phyloP scores from a whole-genome alignment of 2,888 invertebrate species.

The Diploptera punctata region DNA sequence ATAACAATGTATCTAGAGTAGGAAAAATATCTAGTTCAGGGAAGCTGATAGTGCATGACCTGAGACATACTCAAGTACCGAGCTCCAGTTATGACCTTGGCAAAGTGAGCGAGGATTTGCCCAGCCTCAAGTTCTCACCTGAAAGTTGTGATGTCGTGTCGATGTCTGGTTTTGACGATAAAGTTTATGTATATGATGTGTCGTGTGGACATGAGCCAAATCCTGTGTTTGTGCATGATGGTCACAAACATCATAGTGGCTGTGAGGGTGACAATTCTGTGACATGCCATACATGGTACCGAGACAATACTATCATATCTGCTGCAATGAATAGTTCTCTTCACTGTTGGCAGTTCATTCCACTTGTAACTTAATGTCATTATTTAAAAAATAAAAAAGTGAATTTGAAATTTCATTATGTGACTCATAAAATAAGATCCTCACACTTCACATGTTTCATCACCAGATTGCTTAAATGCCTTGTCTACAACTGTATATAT shows the following conservation, averaged over 20 bases:
- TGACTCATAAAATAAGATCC: too few species aligned
- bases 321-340: slow-evolving; percentile 19
- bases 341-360: slow-evolving; percentile 32
- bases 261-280: background rate
- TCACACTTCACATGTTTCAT: too few species aligned
- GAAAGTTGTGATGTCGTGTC: background rate
- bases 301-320: slow-evolving; percentile 22
- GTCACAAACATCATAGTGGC: slow-evolving; percentile 2
- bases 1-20: background rate
- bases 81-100: background rate
- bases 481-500: too few species aligned
- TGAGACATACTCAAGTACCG: background rate
- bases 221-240: slow-evolving; percentile 32
- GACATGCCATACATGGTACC: slow-evolving; percentile 26
- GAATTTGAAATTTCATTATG: too few species aligned
- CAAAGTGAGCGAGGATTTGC: too few species aligned
- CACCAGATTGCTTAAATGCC: too few species aligned
- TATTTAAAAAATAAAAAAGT: too few species aligned
- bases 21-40: slow-evolving; percentile 12
- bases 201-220: background rate
- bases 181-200: slow-evolving; percentile 28
- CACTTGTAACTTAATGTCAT: background rate
- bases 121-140: too few species aligned
- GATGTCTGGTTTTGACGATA: slow-evolving; percentile 33
- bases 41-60: slow-evolving; percentile 6